phyloP scores from a whole-genome alignment of 2,797 vertebrate genomes.

The Halcyon smyrnensis region DNA sequence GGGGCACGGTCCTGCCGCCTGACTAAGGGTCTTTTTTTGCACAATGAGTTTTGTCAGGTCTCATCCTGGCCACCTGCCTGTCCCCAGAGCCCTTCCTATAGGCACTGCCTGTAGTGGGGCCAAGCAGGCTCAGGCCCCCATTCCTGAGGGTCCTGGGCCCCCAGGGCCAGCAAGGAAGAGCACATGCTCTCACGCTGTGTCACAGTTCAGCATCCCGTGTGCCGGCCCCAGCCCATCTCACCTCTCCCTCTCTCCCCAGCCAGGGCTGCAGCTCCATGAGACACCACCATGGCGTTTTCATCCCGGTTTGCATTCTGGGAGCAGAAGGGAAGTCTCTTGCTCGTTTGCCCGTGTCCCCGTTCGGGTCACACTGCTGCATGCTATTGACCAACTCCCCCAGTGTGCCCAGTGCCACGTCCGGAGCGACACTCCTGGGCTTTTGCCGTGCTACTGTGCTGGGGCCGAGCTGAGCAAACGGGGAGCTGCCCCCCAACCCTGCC shows the following conservation, averaged over 20 bases:
- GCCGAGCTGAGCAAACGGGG: not conserved
- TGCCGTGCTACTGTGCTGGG: accelerated
- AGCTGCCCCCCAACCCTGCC: not conserved
- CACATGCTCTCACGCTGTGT: accelerated
- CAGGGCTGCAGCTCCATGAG: constrained; percentile 81
- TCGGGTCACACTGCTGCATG: not conserved
- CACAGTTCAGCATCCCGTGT: accelerated
- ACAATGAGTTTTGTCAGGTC: not conserved
- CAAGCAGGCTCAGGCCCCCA: not conserved
- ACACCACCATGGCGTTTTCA: constrained; percentile 93
- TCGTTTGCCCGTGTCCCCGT: not conserved
- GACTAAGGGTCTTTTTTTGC: constrained; percentile 39
- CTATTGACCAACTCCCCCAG: not conserved
- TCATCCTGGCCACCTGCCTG: not conserved
- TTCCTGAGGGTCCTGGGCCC: not conserved
- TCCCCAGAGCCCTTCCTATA: not conserved
- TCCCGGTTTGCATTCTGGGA: constrained; percentile 99
- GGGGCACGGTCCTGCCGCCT: not conserved
- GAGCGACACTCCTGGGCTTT: not conserved
- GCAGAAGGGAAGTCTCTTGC: constrained; percentile 94
- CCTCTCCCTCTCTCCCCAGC: constrained; percentile 73
- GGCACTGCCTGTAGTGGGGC: not conserved
- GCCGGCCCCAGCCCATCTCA: not conserved
- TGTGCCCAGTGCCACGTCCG: not conserved
- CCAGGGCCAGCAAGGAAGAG: not conserved